Evolutionary conservation across 2,888 invertebrate species (phyloP), one percentile per base, ranked within the genome.

Genomic region (Hyposoter dolosus): DNA sequence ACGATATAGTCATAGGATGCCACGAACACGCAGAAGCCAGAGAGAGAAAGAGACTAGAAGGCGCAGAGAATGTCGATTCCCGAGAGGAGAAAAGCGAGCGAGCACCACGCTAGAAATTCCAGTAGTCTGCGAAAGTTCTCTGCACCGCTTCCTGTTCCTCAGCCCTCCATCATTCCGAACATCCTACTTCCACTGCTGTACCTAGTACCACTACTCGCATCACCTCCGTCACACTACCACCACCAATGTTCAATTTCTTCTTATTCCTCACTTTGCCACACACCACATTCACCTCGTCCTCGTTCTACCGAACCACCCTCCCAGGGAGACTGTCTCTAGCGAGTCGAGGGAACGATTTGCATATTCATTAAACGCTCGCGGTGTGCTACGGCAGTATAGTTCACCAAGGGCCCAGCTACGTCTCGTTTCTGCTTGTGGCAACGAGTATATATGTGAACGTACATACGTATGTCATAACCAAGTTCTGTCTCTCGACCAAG

Each of bases 311-410:
- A 74, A 82, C 78, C 69, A 53, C 68, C 69, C 71, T 83, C 65
- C 75, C 80, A 82, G 86, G 87, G 89, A 88, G 88, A 89, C 89
- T 90, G 89, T 89, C 89, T 90, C 89, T 89, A 89, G 90, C 88
- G 89, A 91, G 90, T 88, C 88, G 87, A 85, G 86, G 85, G 82
- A 88, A 84, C 89, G 90, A 93, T 93, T 92, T 93, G 92, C 93
- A 93, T 93, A 93, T 93, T 93, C 92, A 93, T 93, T 92, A 92
- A 92, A 93, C 89, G 89, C 88, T 88, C 86, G 88, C 88, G 89
- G 85, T 87, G 84, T 88, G 86, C 75, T 50, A 79, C 74, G 50
- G 79, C 84, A 83, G 75, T 84, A 82, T 79, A 69, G 66, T 66
- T 47, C 66, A 65, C 66, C 23, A 40, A 71, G 56, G 60, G 74